Evolutionary conservation across 2,888 invertebrate genomes (phyloP).

Genomic region (Agrenia bidenticulata): DNA sequence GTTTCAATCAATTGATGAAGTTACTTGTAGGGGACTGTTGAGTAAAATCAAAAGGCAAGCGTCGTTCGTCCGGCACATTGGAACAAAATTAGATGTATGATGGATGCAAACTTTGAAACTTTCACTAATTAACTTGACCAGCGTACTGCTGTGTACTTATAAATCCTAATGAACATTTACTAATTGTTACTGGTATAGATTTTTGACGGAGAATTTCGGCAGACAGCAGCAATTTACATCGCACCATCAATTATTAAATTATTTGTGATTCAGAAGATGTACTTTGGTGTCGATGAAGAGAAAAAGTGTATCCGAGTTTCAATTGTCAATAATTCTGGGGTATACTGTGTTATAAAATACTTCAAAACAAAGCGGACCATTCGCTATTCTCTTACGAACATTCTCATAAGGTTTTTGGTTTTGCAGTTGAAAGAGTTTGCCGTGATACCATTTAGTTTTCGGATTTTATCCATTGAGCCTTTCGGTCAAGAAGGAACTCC

Average conservation of each 20-base stretch:
- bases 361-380: too few species aligned
- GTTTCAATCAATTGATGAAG: constrained; percentile 47
- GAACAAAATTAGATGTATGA: constrained; percentile 50
- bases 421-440: constrained; percentile 51
- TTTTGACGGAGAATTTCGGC: constrained; percentile 52
- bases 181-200: constrained; percentile 36
- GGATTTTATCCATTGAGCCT: constrained; percentile 44
- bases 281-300: constrained; percentile 48
- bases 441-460: constrained; percentile 36
- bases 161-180: too few species aligned
- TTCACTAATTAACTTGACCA: neutral
- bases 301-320: constrained; percentile 38
- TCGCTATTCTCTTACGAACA: neutral
- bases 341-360: too few species aligned
- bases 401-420: neutral
- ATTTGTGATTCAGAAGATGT: constrained; percentile 48
- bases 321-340: constrained; percentile 44
- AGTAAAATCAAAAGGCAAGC: constrained; percentile 42
- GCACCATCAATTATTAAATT: constrained; percentile 41
- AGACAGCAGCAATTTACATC: constrained; percentile 47
- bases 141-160: too few species aligned
- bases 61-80: constrained; percentile 48
- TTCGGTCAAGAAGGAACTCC: constrained; percentile 40
- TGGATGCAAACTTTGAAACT: constrained; percentile 6
- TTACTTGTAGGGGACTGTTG: constrained; percentile 44